Evolutionary conservation across 2,797 vertebrate species (phyloP), one percentile per base, ranked within the genome.

Genomic region (Gymnothorax reevesii): DNA sequence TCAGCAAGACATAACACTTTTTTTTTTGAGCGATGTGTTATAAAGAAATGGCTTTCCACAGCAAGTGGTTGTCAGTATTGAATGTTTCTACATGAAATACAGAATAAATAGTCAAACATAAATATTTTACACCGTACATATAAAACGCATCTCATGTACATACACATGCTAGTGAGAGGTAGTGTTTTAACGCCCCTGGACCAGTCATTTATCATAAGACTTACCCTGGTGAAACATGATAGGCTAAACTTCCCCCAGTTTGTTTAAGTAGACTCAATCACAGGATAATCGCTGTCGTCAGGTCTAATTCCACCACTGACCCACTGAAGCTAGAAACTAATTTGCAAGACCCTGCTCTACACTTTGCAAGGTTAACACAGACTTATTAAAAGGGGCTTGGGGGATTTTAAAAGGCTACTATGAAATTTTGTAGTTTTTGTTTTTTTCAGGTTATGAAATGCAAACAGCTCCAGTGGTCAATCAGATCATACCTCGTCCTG

Each of bases 61-160:
- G 49, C 75, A 84, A 88, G 86, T 86, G 93, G 89, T 90, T 92
- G 89, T 94, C 92, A 91, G 91, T 66, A 89, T 88, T 87, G 90
- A 92, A 93, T 86, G 52, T 90, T 90, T 91, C 92, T 94, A 95
- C 89, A 94, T 85, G 88, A 77, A 91, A 91, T 92, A 94, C 88
- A 92, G 92, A 96, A 96, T 96, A 96, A 96, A 97, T 96, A 89
- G 89, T 94, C 91, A 90, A 93, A 95, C 91, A 94, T 94, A 95
- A 94, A 95, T 93, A 94, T 91, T 89, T 91, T 91, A 92, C 42
- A 89, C 94, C 77, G 89, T 88, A 93, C 86, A 88, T 93, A 88
- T 89, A 88, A 88, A 89, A 90, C 91, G 92, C 91, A 92, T 92
- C 89, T 94, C 91, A 91, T 91, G 94, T 93, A 91, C 13, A 69